Base-by-base conservation (phyloP, 2,797 vertebrate genomes). In the Coregonus suidteri region DNA sequence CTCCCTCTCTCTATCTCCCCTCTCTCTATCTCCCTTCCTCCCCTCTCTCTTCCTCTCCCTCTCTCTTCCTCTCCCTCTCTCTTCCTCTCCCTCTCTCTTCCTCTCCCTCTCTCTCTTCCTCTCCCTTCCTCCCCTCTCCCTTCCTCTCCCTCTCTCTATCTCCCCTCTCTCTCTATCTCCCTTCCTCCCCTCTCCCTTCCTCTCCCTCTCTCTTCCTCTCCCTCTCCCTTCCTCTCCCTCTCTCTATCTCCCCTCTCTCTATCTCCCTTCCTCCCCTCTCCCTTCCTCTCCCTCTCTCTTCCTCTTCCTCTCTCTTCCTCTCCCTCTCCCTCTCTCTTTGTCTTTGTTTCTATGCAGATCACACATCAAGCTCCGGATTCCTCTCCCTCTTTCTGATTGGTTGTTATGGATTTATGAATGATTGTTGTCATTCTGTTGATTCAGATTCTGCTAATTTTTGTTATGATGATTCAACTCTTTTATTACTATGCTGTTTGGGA, bases 381-480 rank as follows among this genome's bases (percentile, higher is more conserved):
- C 41, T 76, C 59, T 14, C n/a, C 35, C 6, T 65, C 25, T 31
- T 30, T 67, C 47, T 67, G 31, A 67, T 67, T 67, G 65, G 56
- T 62, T 67, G 31, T 35, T 35, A 4, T 67, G 65, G 34, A 34
- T 67, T 67, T 34, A 67, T 31, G 65, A 34, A 67, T 15, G 14
- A 30, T 34, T 34, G 16, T 37, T 67, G 34, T 37, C 9, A 47
- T 47, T 47, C 4, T 6, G 14, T 18, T 56, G 1, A 18, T 56
- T 67, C 65, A 34, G 65, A 15, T 67, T 67, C 13, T 62, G 20
- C 20, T 62, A 20, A 62, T 62, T 62, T 11, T 25, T 25, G 59
- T 62, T 62, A 54, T 56, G 54, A 54, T 54, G 14, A 54, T 54
- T 54, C 52, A 54, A 54, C 52, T 54, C 0, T 54, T 54, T 54